A percentile compares a stretch with the other conserved stretches of the same genome.
These are phyloP conservation scores for Bufo bufo DNA, from an alignment of 2,113 vertebrate species.

Conservation along the genomic window DNA sequence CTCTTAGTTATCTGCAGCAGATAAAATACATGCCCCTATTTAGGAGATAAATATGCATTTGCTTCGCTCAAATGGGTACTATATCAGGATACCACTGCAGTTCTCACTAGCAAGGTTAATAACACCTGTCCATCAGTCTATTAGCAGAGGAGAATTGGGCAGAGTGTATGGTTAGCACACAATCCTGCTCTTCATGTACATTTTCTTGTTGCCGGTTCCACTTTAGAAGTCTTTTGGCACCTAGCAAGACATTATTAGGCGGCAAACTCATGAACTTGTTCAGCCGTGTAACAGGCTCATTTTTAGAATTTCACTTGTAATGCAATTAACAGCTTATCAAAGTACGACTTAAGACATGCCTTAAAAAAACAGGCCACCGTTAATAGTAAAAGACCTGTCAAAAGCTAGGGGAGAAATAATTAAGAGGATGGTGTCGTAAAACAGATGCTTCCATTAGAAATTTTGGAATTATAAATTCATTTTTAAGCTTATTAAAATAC, in stretches of 20 bases:
- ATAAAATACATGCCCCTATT: constrained; percentile 31
- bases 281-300: constrained; percentile 1
- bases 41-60: constrained; percentile 31
- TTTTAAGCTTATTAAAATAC: neutral
- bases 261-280: constrained; percentile 4
- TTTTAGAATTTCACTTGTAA: constrained; percentile 23
- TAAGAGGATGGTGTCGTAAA: neutral
- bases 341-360: neutral
- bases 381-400: neutral
- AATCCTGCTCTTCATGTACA: neutral
- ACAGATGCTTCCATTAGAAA: neutral
- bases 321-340: constrained; percentile 33
- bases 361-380: neutral
- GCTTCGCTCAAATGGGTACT: constrained; percentile 25
- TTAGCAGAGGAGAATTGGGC: constrained; percentile 41
- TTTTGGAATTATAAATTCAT: neutral
- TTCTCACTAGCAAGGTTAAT: constrained; percentile 34
- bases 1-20: constrained; percentile 19
- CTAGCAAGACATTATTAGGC: constrained; percentile 5
- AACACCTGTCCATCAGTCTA: constrained; percentile 40
- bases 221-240: constrained; percentile 24
- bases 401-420: neutral
- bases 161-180: constrained; percentile 23
- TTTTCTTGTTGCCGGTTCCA: neutral
- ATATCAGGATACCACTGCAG: neutral